Base-by-base conservation (phyloP, 2,888 invertebrate genomes). In the Busseola fusca region DNA sequence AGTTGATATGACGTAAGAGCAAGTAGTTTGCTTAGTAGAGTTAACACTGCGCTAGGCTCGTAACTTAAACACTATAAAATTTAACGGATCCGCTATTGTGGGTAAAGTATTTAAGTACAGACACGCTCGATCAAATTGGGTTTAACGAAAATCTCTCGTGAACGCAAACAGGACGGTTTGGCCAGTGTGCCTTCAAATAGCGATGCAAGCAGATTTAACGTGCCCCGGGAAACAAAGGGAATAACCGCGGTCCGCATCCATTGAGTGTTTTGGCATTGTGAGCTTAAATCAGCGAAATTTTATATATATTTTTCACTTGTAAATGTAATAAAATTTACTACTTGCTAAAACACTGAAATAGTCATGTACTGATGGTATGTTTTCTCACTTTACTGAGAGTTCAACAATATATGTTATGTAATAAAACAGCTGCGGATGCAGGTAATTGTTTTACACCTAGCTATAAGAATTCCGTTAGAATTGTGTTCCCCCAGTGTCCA, bases 171-270 rank as follows among this genome's bases (percentile, higher is more conserved):
- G 62, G 72, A 64, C 60, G 72, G 72, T 72, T 75, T 72, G 74
- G 76, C 64, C 73, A 72, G 71, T 72, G 58, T 69, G 69, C 72
- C 60, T 77, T 76, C 69, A 77, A 81, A 81, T 72, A 71, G 75
- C 79, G 76, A 34, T 70, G 79, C 72, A 68, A 81, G 84, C 79
- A 81, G 64, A 77, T 85, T 84, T 77, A 71, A 75, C 71, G 64
- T 75, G 76, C 67, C 63, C 56, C 68, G 57, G 74, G 64, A 75
- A 85, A 80, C 73, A 84, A 81, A 83, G 74, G 62, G 72, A 81
- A 74, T 66, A 64, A 48, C 70, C 66, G 75, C 60, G 52, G 74
- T 63, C 52, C 54, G 63, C 66, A 65, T 40, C 21, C 74, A 73
- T 68, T 74, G 64, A 84, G 62, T 69, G 59, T 75, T 78, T 76